Conservation (phyloP, 1,140 invertebrate species). For the Zaprionus nigranus region DNA sequence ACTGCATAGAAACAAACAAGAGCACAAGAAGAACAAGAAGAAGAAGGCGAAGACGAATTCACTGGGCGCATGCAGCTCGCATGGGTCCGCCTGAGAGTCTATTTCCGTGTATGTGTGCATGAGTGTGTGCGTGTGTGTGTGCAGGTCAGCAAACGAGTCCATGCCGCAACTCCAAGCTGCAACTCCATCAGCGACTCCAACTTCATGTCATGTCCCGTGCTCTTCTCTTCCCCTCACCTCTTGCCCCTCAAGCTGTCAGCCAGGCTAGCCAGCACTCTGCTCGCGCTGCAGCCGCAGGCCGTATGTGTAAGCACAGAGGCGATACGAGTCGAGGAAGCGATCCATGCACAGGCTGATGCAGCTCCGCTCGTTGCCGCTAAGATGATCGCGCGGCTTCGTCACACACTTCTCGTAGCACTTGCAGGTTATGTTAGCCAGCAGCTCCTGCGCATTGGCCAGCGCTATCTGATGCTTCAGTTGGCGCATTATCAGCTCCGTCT, state of each 20-base stretch:
- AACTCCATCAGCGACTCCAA: not conserved
- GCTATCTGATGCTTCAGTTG: slow-evolving; percentile 41
- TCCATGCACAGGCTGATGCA: slow-evolving; percentile 45
- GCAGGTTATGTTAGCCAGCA: slow-evolving; percentile 30
- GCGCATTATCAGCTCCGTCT: slow-evolving; percentile 18
- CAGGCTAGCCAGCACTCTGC: not conserved
- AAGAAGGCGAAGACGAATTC: not conserved
- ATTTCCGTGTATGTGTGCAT: not conserved
- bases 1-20: not conserved
- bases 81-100: not conserved
- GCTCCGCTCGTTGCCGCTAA: slow-evolving; percentile 16
- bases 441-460: slow-evolving; percentile 36
- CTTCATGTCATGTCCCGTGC: not conserved
- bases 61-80: slow-evolving; percentile 6
- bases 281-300: slow-evolving; percentile 36
- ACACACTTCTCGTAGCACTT: slow-evolving; percentile 50
- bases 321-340: slow-evolving; percentile 43
- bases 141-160: not conserved
- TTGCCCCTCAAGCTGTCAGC: not conserved
- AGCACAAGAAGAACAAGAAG: not conserved
- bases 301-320: slow-evolving; percentile 38
- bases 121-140: not conserved
- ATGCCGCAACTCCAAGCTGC: not conserved
- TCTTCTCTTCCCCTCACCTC: not conserved
- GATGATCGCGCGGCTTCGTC: slow-evolving; percentile 15